Base-by-base conservation (phyloP, 2,797 vertebrate genomes). In the Notoglanidium macrostoma region DNA sequence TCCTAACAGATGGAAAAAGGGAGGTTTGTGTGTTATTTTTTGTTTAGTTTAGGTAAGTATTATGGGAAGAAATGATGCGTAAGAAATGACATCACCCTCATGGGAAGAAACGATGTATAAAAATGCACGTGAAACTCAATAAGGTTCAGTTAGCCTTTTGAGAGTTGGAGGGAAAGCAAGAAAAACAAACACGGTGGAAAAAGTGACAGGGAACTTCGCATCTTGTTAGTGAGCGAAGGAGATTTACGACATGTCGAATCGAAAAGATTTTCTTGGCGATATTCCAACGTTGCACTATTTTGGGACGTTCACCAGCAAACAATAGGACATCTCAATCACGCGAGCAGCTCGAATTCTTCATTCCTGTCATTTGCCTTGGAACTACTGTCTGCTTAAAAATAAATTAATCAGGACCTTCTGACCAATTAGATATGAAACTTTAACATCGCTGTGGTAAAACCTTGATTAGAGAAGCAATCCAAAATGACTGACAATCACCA, bases 1-100 rank as follows among this genome's bases (percentile, higher is more conserved):
- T 86, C 65, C 87, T 77, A 83, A 65, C 85, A 88, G 85, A 68
- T 79, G 83, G 76, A 59, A 84, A 73, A 55, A n/a, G 10, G 15
- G 74, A 29, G n/a, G 10, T 74, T 68, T 63, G 59, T 72, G n/a
- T 17, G 51, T 32, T 5, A 57, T 55, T 57, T 1, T 14, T 26
- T 59, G 40, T 63, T 21, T 63, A 81, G 4, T 23, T 77, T 51
- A 51, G 0, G 1, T n/a, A 12, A 74, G 5, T 26, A 74, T 2
- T 40, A 40, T 40, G 40, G 40, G 40, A 40, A 40, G 40, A 40
- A 40, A 40, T 40, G 40, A 40, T 40, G 40, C 40, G 40, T 40
- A 3, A 40, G 40, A 40, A 40, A 40, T 40, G 40, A 40, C 40
- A 40, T 40, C 40, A 40, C 40, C 40, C 40, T 40, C 23, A 73